Evolutionary conservation across 2,113 vertebrate genomes (phyloP).

Genomic region (Rhagologus leucostigma): DNA sequence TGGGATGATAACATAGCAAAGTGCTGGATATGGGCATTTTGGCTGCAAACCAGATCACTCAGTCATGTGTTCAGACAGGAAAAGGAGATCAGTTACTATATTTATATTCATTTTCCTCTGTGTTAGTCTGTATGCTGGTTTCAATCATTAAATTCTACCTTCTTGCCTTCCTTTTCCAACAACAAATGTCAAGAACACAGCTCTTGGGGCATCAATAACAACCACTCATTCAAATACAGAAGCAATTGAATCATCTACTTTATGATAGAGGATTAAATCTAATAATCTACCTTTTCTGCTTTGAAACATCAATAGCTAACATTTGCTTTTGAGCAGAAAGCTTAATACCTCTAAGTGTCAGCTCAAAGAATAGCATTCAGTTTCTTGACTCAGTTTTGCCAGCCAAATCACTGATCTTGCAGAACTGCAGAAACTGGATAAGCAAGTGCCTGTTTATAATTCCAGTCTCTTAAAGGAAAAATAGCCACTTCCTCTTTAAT

Average conservation of each 20-base stretch:
- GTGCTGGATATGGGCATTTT: background rate
- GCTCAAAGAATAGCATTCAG: background rate
- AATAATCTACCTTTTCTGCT: background rate
- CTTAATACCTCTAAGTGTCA: background rate
- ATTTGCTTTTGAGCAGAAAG: background rate
- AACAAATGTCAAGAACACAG: background rate
- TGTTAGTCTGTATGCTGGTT: background rate
- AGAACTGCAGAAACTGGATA: background rate
- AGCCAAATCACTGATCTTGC: background rate
- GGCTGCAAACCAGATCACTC: background rate
- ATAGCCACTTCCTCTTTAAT: background rate
- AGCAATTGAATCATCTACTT: background rate
- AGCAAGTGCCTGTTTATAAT: background rate
- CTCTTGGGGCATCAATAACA: background rate
- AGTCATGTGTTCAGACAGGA: background rate
- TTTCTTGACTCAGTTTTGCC: background rate
- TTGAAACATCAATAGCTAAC: background rate
- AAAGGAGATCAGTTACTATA: background rate
- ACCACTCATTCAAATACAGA: background rate
- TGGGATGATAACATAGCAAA: background rate
- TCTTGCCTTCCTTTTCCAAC: background rate
- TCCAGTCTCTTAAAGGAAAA: background rate
- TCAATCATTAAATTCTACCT: background rate
- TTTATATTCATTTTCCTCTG: background rate
- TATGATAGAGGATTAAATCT: background rate